Base-by-base conservation (phyloP, 2,888 invertebrate species). In the Dynastes tityus region DNA sequence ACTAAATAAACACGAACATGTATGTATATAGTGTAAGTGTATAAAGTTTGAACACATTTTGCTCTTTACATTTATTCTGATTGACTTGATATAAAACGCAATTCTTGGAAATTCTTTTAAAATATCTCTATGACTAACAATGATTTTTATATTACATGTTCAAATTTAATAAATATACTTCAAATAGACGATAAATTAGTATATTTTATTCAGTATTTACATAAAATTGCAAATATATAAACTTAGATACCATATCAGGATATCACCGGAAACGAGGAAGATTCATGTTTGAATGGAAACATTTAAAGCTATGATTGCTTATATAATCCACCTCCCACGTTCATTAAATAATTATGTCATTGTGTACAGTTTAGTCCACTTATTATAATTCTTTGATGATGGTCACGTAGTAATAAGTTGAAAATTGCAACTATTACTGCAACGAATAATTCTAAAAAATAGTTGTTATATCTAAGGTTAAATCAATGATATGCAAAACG, bases 11-110 rank as follows among this genome's bases (percentile, higher is more conserved):
- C 51, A 68, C 45, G 45, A 32, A 49, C 49, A 67, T 49, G 40
- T 68, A 49, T 68, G 40, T 49, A 58, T 22, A 58, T 22, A 58
- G 55, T 58, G 22, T 58, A 58, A 58, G 22, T 58, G 45, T 67
- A 49, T 67, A 49, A 67, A 67, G 49, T 13, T 63, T 68, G 68
- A 68, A 68, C 68, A 68, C 68, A 68, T 68, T 68, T 27, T 51
- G 11, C n/a, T 40, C 68, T 74, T 74, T 63, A 63, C 55, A 61
- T 11, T 40, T 45, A 45, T 8, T 45, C 45, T 74, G 73, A 74
- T 74, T 74, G 73, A 74, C 73, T 74, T 61, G 11, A 45, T 61
- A 32, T 29, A 40, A 74, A 74, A 74, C 61, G 73, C 73, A 74
- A 74, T 74, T 74, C 73, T 74, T 63, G 73, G 61, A 27, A 61